phyloP scores from a whole-genome alignment of 2,797 vertebrate species.

The Typhlichthys eigenmanni region DNA sequence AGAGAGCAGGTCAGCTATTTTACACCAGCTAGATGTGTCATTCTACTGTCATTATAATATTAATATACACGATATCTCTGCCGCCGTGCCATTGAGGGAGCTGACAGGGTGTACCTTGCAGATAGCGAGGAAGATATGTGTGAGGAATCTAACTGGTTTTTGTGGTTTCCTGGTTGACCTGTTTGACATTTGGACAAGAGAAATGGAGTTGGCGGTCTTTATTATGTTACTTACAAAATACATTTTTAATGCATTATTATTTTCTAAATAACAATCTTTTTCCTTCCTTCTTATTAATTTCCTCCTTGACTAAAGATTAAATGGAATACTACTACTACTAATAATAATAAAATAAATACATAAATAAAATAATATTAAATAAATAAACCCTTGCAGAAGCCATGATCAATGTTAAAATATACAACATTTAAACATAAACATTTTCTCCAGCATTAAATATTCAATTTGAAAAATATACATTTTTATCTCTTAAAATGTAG shows the following conservation, averaged over 20 bases:
- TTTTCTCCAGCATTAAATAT: no score
- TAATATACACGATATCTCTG: conserved; percentile 19
- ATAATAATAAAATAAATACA: no score
- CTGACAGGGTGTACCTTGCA: neutral
- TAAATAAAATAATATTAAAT: no score
- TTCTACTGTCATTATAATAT: conserved; percentile 40
- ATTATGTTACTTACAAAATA: neutral
- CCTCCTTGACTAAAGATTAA: no score
- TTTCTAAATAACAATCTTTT: neutral
- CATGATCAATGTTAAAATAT: no score
- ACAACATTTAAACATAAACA: no score
- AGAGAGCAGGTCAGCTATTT: conserved; percentile 40
- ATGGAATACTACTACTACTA: no score
- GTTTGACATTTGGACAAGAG: neutral
- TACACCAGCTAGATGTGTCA: conserved; percentile 30
- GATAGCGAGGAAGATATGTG: conserved; percentile 8
- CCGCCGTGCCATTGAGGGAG: neutral
- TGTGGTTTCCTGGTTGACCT: neutral
- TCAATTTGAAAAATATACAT: no score
- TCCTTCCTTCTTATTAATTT: no score
- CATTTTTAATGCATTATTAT: neutral
- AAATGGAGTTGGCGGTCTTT: no score
- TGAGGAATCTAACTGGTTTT: conserved; percentile 15
- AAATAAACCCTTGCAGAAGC: no score
- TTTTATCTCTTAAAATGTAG: no score